Percentiles rank a stretch among this genome's conserved stretches.
Evolutionary conservation across 2,113 vertebrate species (phyloP).

Genomic region (Dipodomys ordii): DNA sequence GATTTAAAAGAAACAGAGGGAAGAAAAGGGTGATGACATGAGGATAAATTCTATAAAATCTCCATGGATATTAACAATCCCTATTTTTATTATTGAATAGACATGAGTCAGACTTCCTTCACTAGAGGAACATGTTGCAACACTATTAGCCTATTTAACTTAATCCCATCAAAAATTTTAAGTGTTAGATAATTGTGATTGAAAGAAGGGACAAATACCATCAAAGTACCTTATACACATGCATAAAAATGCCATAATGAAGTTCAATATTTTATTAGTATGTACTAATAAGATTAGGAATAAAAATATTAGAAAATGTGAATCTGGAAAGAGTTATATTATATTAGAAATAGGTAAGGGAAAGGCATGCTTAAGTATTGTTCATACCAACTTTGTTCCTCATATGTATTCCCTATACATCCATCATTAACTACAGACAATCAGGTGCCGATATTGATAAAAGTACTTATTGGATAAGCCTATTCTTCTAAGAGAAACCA

Average conservation of each 20-base stretch:
- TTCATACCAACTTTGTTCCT: neutral
- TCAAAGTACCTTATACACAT: neutral
- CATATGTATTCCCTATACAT: neutral
- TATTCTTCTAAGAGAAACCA: neutral
- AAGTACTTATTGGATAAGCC: neutral
- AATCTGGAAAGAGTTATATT: constrained; percentile 46
- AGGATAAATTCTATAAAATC: constrained; percentile 61
- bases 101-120: constrained; percentile 61
- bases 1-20: constrained; percentile 53
- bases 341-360: neutral
- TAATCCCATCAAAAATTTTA: constrained; percentile 62
- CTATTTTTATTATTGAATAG: constrained; percentile 73
- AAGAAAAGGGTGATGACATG: constrained; percentile 61
- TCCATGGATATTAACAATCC: constrained; percentile 60
- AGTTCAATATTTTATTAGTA: neutral
- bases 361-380: neutral
- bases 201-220: neutral
- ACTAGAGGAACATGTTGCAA: constrained; percentile 55
- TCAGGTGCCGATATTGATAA: neutral
- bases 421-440: neutral
- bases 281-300: neutral
- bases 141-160: constrained; percentile 57
- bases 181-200: neutral
- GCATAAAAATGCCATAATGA: neutral
- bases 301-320: constrained; percentile 19